Base-by-base conservation (phyloP, 2,797 vertebrate genomes). In the Cirrhinus molitorella region DNA sequence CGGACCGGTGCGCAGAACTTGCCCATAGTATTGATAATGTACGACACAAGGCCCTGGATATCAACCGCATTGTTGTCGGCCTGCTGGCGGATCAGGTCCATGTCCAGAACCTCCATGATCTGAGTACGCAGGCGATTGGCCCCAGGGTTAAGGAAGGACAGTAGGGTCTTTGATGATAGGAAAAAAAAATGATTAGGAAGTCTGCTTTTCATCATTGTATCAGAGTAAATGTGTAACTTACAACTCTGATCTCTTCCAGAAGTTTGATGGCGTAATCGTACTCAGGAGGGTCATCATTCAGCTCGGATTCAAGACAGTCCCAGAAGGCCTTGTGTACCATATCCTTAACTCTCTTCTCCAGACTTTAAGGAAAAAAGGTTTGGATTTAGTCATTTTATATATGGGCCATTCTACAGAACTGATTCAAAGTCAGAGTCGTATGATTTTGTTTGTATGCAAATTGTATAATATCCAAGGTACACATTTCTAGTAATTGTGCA, bases 241-340 rank as follows among this genome's bases (percentile, higher is more conserved):
- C 98, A 96, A 97, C 97, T 94, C 93, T 95, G 91, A 99, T 97
- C 92, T 99, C 97, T 90, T 96, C 96, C 91, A 99, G 91, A 45
- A 98, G 94, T 79, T 92, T 96, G 93, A 98, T 96, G 84, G 97
- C 97, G 2, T 98, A 95, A 31, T 95, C 92, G 10, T 98, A 99
- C 86, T 96, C 94, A 0, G 97, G 97, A 13, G 97, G 97, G 87
- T 98, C 95, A 40, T 96, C 92, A 5, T 94, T 97, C 88, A 99
- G 93, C 88, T 98, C 96, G 0, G 95, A 92, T 86, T 96, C 96
- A 93, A 99, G 88, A 83, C 93, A 94, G 85, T 98, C 96, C 98
- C 97, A 99, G 91, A 96, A 99, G 0, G 96, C 97, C 88, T 97
- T 96, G 91, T 97, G 97, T 59, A 98, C 89, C n/a, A 94, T 95